Evolutionary conservation across 2,888 invertebrate genomes (phyloP).

Genomic region (Rhopalosiphum nymphaeae): DNA sequence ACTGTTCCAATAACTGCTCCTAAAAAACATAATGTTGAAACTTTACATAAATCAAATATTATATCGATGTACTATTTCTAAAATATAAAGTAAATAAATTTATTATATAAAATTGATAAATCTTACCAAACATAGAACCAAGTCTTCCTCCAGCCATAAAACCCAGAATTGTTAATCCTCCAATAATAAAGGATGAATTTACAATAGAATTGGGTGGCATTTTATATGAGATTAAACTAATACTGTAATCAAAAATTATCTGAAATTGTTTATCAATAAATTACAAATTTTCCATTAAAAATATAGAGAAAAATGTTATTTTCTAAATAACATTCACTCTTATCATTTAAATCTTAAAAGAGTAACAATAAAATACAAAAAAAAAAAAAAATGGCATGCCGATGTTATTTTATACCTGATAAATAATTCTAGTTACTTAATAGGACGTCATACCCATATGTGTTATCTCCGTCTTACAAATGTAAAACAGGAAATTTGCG

Average conservation of each 20-base stretch:
- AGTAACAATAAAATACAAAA: not conserved
- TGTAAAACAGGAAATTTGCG: too few species aligned
- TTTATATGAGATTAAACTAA: not conserved
- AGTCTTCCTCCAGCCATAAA: conserved; percentile 60
- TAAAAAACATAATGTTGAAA: conserved; percentile 9
- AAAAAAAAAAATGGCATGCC: not conserved
- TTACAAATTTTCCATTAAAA: not conserved
- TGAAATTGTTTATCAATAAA: not conserved
- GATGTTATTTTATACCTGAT: not conserved
- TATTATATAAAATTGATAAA: not conserved
- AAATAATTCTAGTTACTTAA: too few species aligned
- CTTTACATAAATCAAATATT: not conserved
- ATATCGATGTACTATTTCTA: not conserved
- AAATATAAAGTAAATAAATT: not conserved
- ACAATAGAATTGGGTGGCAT: conserved; percentile 38
- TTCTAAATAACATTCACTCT: not conserved
- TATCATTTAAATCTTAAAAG: not conserved
- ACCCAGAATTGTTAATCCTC: conserved; percentile 56
- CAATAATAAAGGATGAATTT: conserved; percentile 32
- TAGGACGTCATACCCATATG: too few species aligned
- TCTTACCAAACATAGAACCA: conserved; percentile 54
- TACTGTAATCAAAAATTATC: not conserved
- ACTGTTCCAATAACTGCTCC: conserved; percentile 54
- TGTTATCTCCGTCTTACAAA: too few species aligned
- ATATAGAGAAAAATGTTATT: not conserved